Evolutionary conservation across 2,797 vertebrate genomes (phyloP).

Genomic region (Dipus sagitta): DNA sequence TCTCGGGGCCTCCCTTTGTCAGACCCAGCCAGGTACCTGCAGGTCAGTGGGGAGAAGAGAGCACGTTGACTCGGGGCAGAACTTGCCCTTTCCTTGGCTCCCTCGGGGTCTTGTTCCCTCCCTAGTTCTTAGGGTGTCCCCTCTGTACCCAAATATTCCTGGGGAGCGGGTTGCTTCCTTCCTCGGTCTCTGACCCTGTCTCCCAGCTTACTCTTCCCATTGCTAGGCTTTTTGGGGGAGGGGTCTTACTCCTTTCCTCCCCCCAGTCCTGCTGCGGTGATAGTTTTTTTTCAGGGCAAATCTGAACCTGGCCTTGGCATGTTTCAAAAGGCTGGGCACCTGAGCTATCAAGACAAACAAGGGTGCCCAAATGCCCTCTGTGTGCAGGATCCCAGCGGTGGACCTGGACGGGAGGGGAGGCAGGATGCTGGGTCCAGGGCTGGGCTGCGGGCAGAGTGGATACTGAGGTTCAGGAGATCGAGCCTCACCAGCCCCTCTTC

Average conservation of each 20-base stretch:
- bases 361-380: not conserved
- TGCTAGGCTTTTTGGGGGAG: not conserved
- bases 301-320: not conserved
- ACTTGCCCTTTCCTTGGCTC: not conserved
- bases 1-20: not conserved
- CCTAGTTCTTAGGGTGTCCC: not conserved
- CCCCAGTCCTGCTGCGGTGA: not conserved
- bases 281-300: not conserved
- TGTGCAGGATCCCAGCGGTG: not conserved
- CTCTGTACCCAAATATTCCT: not conserved
- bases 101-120: not conserved
- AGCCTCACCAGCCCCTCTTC: not conserved
- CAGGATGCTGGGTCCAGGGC: not conserved
- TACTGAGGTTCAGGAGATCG: not conserved
- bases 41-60: not conserved
- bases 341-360: not conserved
- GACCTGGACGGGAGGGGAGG: not conserved
- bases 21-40: not conserved
- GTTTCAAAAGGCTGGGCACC: constrained; percentile 6
- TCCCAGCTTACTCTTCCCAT: not conserved
- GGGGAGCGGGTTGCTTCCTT: not conserved
- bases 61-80: not conserved
- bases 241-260: not conserved
- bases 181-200: not conserved
- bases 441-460: not conserved